These are phyloP conservation scores for Eufriesea mexicana DNA, from an alignment of 1,140 invertebrate species.

Conservation along the genomic window DNA sequence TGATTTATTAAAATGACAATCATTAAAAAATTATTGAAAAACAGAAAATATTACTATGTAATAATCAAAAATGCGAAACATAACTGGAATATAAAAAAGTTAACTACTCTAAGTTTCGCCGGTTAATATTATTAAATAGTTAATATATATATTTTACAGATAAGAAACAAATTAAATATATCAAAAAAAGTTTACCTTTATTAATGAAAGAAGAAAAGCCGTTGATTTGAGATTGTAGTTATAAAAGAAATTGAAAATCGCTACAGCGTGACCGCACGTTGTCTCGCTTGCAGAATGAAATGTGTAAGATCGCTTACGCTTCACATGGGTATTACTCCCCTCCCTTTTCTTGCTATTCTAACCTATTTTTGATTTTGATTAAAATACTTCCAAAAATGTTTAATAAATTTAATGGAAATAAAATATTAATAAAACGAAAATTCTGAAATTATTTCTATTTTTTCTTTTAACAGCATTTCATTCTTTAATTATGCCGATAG, in stretches of 20 bases:
- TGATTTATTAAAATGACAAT: background rate
- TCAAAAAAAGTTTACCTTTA: slow-evolving; percentile 27
- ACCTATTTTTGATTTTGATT: slow-evolving; percentile 12
- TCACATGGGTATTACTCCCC: slow-evolving; percentile 62
- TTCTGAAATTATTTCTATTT: background rate
- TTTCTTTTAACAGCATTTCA: background rate
- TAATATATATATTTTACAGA: background rate
- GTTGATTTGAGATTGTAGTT: slow-evolving; percentile 27
- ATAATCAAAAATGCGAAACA: background rate
- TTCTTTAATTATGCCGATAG: background rate
- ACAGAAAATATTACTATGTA: too few species aligned
- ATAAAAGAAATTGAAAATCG: slow-evolving; percentile 58
- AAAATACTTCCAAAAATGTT: background rate
- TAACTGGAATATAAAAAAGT: background rate
- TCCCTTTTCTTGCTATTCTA: background rate
- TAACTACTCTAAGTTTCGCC: background rate
- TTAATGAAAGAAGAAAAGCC: slow-evolving; percentile 1
- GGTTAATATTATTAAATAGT: background rate
- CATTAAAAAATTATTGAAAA: too few species aligned
- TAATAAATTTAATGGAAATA: background rate
- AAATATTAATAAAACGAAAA: background rate
- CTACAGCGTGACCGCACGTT: slow-evolving; percentile 67
- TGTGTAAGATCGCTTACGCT: slow-evolving; percentile 49
- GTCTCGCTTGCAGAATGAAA: slow-evolving; percentile 65
- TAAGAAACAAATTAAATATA: background rate